These are phyloP conservation scores for Oscheius onirici DNA, from an alignment of 2,888 invertebrate species.

Conservation along the genomic window DNA sequence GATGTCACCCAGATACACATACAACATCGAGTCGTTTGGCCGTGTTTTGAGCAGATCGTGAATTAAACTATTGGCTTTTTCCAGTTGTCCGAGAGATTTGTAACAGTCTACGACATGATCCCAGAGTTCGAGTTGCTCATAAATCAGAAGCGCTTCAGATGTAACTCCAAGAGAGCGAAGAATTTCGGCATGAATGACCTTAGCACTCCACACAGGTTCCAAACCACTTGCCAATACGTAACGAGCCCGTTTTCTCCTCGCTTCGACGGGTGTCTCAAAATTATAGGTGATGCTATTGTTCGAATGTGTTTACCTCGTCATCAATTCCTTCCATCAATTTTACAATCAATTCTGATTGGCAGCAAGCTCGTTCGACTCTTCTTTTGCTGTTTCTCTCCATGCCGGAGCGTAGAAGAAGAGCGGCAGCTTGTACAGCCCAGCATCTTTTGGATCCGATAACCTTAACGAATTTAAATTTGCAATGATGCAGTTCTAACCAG, in stretches of 20 bases:
- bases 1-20: constrained; percentile 91
- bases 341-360: constrained; percentile 62
- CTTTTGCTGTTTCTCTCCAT: constrained; percentile 83
- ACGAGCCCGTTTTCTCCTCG: neutral
- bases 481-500: constrained; percentile 44
- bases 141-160: constrained; percentile 73
- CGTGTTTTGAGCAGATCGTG: constrained; percentile 80
- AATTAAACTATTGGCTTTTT: constrained; percentile 86
- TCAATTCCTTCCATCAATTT: constrained; percentile 58
- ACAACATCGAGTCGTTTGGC: constrained; percentile 76
- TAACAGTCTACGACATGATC: constrained; percentile 92
- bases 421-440: constrained; percentile 82
- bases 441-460: constrained; percentile 79
- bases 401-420: constrained; percentile 82
- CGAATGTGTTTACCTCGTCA: constrained; percentile 30
- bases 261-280: constrained; percentile 25
- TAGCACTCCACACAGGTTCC: constrained; percentile 61
- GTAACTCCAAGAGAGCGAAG: constrained; percentile 69
- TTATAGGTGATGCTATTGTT: neutral
- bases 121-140: constrained; percentile 81
- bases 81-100: constrained; percentile 82
- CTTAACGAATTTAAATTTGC: constrained; percentile 61
- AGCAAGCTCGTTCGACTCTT: constrained; percentile 83
- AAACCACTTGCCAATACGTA: constrained; percentile 47
- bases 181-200: constrained; percentile 56